phyloP scores from a whole-genome alignment of 2,888 invertebrate genomes.

The Eucriotettix oculatus region DNA sequence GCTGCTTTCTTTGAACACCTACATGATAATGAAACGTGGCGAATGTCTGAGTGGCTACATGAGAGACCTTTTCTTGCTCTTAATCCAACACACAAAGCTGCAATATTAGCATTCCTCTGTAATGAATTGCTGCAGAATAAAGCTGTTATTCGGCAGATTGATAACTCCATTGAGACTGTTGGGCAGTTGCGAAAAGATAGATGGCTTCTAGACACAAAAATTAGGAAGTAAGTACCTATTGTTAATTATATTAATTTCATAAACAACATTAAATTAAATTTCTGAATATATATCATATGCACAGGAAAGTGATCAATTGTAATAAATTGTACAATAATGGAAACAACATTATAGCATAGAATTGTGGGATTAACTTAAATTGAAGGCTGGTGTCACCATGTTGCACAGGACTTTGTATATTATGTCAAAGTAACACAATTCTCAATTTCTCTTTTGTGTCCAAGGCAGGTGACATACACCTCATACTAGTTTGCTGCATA shows the following conservation, averaged over 20 bases:
- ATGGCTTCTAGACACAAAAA: conserved; percentile 83
- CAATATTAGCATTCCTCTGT: conserved; percentile 79
- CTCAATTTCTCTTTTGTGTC: too few species aligned
- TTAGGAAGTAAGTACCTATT: conserved; percentile 57
- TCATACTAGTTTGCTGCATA: too few species aligned
- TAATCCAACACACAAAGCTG: conserved; percentile 70
- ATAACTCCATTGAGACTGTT: conserved; percentile 70
- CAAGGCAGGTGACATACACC: too few species aligned
- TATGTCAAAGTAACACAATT: too few species aligned
- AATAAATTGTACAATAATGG: too few species aligned
- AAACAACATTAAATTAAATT: too few species aligned
- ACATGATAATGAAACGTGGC: conserved; percentile 62
- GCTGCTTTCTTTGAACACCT: conserved; percentile 61
- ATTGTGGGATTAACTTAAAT: too few species aligned
- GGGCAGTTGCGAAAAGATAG: conserved; percentile 78
- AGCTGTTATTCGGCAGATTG: conserved; percentile 76
- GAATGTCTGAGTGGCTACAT: conserved; percentile 60
- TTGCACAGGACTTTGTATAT: too few species aligned
- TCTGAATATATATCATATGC: too few species aligned
- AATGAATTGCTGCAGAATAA: conserved; percentile 90
- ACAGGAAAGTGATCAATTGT: too few species aligned
- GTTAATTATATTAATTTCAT: not conserved
- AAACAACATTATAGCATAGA: too few species aligned
- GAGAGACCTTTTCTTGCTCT: conserved; percentile 75
- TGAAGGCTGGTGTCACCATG: too few species aligned